Conservation (phyloP, 2,888 invertebrate genomes). For the Imbricaverruca yamaguchii region DNA sequence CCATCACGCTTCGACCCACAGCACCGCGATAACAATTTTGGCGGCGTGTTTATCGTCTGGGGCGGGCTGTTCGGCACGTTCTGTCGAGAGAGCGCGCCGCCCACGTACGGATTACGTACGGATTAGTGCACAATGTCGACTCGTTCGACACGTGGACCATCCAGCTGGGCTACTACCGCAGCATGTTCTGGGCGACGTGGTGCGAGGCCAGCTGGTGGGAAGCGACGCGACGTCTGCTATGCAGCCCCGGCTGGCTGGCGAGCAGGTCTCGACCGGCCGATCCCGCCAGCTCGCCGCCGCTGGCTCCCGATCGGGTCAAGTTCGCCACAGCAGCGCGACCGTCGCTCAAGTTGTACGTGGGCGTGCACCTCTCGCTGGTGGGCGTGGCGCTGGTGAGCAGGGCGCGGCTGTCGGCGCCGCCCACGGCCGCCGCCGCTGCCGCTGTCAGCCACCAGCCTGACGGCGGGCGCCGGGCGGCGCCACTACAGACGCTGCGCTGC, state of each 20-base stretch:
- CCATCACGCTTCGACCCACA: constrained; percentile 77
- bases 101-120: constrained; percentile 31
- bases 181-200: constrained; percentile 25
- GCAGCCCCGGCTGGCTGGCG: constrained; percentile 32
- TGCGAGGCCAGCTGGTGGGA: constrained; percentile 28
- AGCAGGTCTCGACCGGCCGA: constrained; percentile 29
- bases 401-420: neutral
- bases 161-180: constrained; percentile 29
- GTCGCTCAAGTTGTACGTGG: constrained; percentile 60
- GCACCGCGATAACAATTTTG: constrained; percentile 88
- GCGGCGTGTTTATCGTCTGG: constrained; percentile 84
- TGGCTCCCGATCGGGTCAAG: constrained; percentile 41
- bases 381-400: constrained; percentile 37
- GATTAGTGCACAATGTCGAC: constrained; percentile 30
- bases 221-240: constrained; percentile 29
- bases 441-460: too few relatives aligned
- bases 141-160: constrained; percentile 27
- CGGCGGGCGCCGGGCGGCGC: too few relatives aligned
- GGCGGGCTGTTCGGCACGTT: constrained; percentile 47
- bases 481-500: too few relatives aligned
- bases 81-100: constrained; percentile 29
- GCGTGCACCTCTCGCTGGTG: constrained; percentile 58
- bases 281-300: constrained; percentile 26
- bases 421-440: too few relatives aligned
- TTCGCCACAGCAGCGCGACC: constrained; percentile 56